These are phyloP conservation scores for Amblyjoppa proteus DNA, from an alignment of 2,888 invertebrate genomes.

Conservation along the genomic window DNA sequence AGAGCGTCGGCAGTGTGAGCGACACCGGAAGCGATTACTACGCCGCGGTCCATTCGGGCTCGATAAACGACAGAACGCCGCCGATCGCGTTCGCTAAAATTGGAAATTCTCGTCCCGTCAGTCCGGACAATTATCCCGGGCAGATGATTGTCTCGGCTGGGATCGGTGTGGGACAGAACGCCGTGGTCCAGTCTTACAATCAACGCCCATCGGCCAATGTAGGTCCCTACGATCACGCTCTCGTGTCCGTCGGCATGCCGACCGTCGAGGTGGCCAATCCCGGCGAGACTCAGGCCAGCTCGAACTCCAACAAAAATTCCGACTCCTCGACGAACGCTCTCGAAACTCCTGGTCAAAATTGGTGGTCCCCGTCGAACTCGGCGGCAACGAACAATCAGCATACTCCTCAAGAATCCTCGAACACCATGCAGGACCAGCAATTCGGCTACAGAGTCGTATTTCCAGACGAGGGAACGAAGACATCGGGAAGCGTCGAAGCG, in stretches of 20 bases:
- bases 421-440: conserved; percentile 34
- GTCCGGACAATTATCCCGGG: conserved; percentile 50
- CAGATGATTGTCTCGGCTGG: conserved; percentile 66
- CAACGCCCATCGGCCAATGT: conserved; percentile 8
- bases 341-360: conserved; percentile 46
- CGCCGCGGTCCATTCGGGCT: conserved; percentile 32
- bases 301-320: conserved; percentile 19
- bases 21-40: conserved; percentile 62
- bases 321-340: conserved; percentile 43
- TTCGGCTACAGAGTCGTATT: conserved; percentile 56
- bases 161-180: conserved; percentile 52
- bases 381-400: conserved; percentile 1
- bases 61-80: conserved; percentile 67
- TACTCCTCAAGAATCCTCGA: conserved; percentile 20
- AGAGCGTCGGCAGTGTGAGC: conserved; percentile 83
- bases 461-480: conserved; percentile 35
- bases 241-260: conserved; percentile 61
- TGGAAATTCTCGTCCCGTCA: conserved; percentile 49
- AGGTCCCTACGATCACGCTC: conserved; percentile 44
- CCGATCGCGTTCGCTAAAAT: conserved; percentile 69
- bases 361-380: conserved; percentile 56
- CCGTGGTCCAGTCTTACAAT: conserved; percentile 28
- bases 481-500: background rate
- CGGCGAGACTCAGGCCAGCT: background rate
- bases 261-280: conserved; percentile 53